Evolutionary conservation across 2,113 vertebrate genomes (phyloP).

Genomic region (Lamprologus callipterus): DNA sequence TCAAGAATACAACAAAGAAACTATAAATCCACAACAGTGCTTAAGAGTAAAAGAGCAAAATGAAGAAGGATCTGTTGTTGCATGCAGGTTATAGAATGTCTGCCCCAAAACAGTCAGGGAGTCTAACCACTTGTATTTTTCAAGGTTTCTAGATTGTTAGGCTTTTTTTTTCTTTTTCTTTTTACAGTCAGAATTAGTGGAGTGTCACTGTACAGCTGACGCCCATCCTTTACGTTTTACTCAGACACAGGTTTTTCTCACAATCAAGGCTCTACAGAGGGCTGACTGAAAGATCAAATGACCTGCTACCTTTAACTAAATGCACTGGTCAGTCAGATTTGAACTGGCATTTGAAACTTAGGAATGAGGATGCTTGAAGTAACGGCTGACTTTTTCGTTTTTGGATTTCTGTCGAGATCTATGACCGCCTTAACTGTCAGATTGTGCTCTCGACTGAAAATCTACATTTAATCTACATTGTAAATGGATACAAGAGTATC

Average conservation of each 20-base stretch:
- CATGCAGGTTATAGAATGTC: neutral
- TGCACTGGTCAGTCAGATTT: slow-evolving; percentile 23
- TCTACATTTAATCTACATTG: slow-evolving; percentile 27
- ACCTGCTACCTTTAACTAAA: slow-evolving; percentile 31
- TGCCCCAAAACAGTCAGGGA: neutral
- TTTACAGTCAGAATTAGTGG: neutral
- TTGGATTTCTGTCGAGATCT: slow-evolving; percentile 5
- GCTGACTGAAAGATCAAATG: slow-evolving; percentile 28
- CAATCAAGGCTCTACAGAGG: neutral
- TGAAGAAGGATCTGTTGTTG: neutral
- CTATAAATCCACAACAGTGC: neutral
- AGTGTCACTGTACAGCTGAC: neutral
- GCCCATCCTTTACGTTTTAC: neutral
- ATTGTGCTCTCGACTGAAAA: slow-evolving; percentile 29
- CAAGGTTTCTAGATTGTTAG: neutral
- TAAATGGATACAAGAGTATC: neutral
- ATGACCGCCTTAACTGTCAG: neutral
- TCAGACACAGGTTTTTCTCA: neutral
- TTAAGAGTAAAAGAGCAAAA: neutral
- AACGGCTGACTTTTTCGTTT: neutral
- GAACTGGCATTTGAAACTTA: slow-evolving; percentile 34
- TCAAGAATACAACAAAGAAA: neutral
- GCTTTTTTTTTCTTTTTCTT: neutral
- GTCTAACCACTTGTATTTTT: neutral
- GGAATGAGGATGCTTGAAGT: neutral